Base-by-base conservation (phyloP, 2,888 invertebrate genomes). In the Atrina japonica region DNA sequence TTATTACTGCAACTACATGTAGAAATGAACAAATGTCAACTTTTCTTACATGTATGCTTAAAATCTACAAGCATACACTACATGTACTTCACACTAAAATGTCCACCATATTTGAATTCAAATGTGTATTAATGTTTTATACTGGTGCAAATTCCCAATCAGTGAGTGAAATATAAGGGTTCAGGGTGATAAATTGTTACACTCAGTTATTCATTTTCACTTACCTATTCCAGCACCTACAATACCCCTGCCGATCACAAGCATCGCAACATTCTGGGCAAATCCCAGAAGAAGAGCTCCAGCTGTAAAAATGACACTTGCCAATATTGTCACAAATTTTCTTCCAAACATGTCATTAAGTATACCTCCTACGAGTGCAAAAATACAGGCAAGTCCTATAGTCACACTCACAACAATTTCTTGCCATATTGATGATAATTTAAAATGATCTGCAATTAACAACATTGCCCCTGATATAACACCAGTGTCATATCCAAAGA, bases 401-500 rank as follows among this genome's bases (percentile, higher is more conserved):
- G 92, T 92, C 2, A 87, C 89, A 47, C 91, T 91, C 1, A 92
- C 92, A 43, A 93, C 88, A 2, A 91, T 70, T 82, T 92, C 92
- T 76, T 92, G 91, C 90, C 90, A 90, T 5, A 90, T 61, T n/a
- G 88, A 87, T 40, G 83, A 86, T 56, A 92, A 83, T 2, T 86
- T 41, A 74, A 92, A 92, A 25, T 90, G 82, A 41, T 90, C 88
- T 73, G 88, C 88, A 47, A 88, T 73, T 5, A 90, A 73, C 6
- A 92, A 77, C 89, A 92, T 91, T 1, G 92, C 92, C 18, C 92
- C 92, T 0, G 92, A 92, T 2, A 93, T 91, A 40, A 93, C 92
- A 7, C 93, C 93, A 0, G 93, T 93, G 80, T 93, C 93, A 84
- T 93, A 93, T n/a, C 93, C 93, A 83, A 93, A 93, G 25, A 92